Conservation (phyloP, 2,113 vertebrate genomes). For the Cyphomyrus plagiostoma region DNA sequence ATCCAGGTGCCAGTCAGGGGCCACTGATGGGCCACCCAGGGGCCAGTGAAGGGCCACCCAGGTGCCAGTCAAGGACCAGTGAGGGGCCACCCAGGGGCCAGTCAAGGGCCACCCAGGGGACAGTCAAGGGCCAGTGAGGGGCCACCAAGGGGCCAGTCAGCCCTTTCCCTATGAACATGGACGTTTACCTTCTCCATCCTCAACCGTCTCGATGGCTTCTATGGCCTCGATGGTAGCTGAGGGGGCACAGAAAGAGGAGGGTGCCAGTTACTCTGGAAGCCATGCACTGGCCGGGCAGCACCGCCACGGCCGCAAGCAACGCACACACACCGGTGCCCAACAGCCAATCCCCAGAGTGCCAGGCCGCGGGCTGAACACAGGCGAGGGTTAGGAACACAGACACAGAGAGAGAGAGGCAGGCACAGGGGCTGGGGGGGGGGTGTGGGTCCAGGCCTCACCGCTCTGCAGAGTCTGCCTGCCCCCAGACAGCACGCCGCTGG, state of each 20-base stretch:
- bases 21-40: not conserved
- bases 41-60: not conserved
- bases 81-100: not conserved
- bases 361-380: not conserved
- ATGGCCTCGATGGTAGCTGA: slow-evolving; percentile 51
- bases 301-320: not conserved
- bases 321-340: not conserved
- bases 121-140: not conserved
- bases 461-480: slow-evolving; percentile 74
- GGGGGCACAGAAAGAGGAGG: slow-evolving; percentile 32
- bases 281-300: slow-evolving; percentile 14
- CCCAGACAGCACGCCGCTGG: slow-evolving; percentile 69
- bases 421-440: no score
- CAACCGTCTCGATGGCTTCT: slow-evolving; percentile 50
- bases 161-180: not conserved
- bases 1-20: not conserved
- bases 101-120: not conserved
- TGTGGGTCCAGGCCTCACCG: slow-evolving; percentile 49
- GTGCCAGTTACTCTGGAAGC: slow-evolving; percentile 21
- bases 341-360: not conserved
- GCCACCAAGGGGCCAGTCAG: not conserved
- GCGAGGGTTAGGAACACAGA: slow-evolving; percentile 15
- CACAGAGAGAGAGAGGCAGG: not conserved
- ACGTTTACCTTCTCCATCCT: slow-evolving; percentile 52
- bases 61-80: not conserved